A percentile compares a stretch with the other conserved stretches of the same genome.
Conservation (phyloP, 2,888 invertebrate species). For the Platycnemis pennipes region DNA sequence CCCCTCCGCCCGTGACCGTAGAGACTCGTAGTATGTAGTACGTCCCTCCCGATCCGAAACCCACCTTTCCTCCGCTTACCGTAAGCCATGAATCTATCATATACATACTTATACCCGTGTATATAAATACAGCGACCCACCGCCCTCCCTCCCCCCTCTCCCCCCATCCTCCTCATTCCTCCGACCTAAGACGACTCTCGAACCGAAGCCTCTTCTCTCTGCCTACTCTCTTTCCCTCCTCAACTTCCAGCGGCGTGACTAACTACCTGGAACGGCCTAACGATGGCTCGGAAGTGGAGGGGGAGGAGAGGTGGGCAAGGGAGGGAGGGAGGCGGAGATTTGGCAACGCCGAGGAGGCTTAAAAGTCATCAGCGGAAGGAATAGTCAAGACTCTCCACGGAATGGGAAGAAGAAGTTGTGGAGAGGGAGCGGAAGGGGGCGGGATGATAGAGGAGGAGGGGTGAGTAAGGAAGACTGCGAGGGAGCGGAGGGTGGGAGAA, state of each 20-base stretch:
- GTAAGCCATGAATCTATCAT: neutral
- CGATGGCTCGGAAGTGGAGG: slow-evolving; percentile 18
- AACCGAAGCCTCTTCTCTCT: neutral
- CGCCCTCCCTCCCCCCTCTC: neutral
- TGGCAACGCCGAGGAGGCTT: slow-evolving; percentile 44
- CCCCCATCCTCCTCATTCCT: neutral
- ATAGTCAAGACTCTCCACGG: slow-evolving; percentile 28
- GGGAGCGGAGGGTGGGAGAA: neutral
- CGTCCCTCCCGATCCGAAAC: neutral
- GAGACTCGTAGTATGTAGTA: neutral
- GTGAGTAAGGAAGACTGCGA: too few relatives aligned
- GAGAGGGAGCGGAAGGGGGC: neutral
- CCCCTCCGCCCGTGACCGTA: neutral
- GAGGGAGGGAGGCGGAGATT: neutral
- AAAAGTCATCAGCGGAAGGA: slow-evolving; percentile 46
- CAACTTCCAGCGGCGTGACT: slow-evolving; percentile 63
- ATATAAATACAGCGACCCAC: neutral
- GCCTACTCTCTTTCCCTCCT: neutral
- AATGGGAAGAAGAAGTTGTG: too few relatives aligned
- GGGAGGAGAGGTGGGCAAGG: neutral
- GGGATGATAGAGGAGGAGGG: too few relatives aligned
- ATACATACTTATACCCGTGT: slow-evolving; percentile 1
- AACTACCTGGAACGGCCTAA: slow-evolving; percentile 65
- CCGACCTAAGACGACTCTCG: too few relatives aligned
- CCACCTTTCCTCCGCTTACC: neutral